Evolutionary conservation across 2,888 invertebrate species (phyloP).

Genomic region (Allygus modestus): DNA sequence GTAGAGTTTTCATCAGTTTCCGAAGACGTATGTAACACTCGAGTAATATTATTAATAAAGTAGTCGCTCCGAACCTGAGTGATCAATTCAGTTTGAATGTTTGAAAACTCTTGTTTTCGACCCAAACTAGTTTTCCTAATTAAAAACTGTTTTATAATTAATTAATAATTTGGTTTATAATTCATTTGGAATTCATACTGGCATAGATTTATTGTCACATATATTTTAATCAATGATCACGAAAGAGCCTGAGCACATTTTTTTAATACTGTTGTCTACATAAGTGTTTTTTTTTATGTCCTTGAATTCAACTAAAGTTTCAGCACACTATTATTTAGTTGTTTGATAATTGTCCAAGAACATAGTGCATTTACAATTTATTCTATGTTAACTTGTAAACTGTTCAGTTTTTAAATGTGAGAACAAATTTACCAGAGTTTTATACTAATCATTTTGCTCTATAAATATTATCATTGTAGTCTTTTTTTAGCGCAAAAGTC

Average conservation of each 20-base stretch:
- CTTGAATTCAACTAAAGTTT: background rate
- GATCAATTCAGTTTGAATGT: background rate
- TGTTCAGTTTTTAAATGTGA: too few relatives aligned
- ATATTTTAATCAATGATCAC: background rate
- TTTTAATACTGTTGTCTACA: background rate
- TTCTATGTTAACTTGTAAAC: too few relatives aligned
- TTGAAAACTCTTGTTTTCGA: background rate
- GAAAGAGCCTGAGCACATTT: conserved; percentile 3
- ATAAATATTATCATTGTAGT: too few relatives aligned
- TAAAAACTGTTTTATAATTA: background rate
- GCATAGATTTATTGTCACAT: background rate
- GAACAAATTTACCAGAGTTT: too few relatives aligned
- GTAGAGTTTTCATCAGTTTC: conserved; percentile 47
- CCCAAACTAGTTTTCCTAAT: background rate
- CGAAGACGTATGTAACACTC: background rate
- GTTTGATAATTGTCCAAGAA: background rate
- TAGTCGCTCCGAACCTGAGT: background rate
- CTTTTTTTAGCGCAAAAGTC: background rate
- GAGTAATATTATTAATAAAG: background rate
- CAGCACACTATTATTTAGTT: background rate
- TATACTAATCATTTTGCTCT: too few relatives aligned
- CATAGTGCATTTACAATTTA: too few relatives aligned
- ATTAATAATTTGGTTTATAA: background rate
- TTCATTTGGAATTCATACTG: background rate
- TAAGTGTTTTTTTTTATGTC: background rate